Evolutionary conservation across 2,888 invertebrate species (phyloP).

Genomic region (Druceiella hillmani): DNA sequence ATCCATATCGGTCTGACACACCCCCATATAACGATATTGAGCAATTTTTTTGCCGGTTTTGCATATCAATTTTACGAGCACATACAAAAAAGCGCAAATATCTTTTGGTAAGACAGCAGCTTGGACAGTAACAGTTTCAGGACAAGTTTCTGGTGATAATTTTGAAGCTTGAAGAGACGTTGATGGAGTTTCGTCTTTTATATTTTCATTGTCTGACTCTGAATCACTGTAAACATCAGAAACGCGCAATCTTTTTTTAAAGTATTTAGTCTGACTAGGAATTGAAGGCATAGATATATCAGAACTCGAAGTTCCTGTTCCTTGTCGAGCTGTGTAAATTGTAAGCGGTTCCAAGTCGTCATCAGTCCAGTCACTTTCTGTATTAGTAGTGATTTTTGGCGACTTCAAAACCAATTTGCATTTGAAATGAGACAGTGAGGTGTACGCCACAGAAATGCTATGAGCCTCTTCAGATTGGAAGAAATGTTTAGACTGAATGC

Average conservation of each 20-base stretch:
- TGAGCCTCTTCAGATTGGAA: slow-evolving; percentile 11
- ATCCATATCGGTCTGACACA: slow-evolving; percentile 18
- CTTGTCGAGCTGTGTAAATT: slow-evolving; percentile 12
- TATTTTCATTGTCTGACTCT: slow-evolving; percentile 10
- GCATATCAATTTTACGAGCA: slow-evolving; percentile 17
- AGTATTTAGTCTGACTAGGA: slow-evolving; percentile 6
- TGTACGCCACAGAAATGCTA: slow-evolving; percentile 2
- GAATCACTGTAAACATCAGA: slow-evolving; percentile 13
- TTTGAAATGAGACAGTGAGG: background rate
- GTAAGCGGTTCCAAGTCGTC: slow-evolving; percentile 15
- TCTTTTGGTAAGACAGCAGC: slow-evolving; percentile 15
- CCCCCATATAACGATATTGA: slow-evolving; percentile 17
- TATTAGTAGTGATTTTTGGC: slow-evolving; percentile 8
- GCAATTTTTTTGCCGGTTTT: slow-evolving; percentile 14
- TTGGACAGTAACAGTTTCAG: slow-evolving; percentile 11
- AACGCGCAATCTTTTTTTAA: slow-evolving; percentile 12
- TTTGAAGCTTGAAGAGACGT: slow-evolving; percentile 18
- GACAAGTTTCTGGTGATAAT: slow-evolving; percentile 14
- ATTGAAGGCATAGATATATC: slow-evolving; percentile 6
- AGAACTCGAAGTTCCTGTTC: too few relatives aligned
- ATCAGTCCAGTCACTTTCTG: slow-evolving; percentile 14
- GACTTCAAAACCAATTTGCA: slow-evolving; percentile 2
- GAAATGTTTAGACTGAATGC: slow-evolving; percentile 17
- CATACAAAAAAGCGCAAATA: slow-evolving; percentile 21
- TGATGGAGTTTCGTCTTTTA: slow-evolving; percentile 14